Evolutionary conservation across 2,113 vertebrate genomes (phyloP).

Genomic region (Morone chrysops): DNA sequence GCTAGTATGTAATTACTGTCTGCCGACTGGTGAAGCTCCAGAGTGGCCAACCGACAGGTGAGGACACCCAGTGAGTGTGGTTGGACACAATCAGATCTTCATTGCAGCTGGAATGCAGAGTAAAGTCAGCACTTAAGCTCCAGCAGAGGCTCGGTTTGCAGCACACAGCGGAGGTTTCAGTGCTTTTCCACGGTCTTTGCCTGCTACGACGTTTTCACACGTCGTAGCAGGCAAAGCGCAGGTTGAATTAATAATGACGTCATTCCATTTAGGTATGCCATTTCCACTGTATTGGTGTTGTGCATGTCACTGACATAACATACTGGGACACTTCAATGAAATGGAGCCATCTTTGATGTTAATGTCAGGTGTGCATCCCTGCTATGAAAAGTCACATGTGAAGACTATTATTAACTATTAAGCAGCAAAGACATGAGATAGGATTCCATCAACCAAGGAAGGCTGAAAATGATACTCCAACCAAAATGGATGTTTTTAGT

Average conservation of each 20-base stretch:
- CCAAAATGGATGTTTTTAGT: neutral
- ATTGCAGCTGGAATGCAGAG: neutral
- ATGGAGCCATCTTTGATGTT: neutral
- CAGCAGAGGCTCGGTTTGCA: neutral
- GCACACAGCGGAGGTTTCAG: neutral
- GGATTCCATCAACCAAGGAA: too few species aligned
- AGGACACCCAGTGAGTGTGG: neutral
- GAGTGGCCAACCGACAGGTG: neutral
- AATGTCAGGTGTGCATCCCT: neutral
- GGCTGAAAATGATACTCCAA: neutral
- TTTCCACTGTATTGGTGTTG: neutral
- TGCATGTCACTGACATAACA: neutral
- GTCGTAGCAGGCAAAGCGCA: neutral
- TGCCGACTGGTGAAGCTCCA: conserved; percentile 40
- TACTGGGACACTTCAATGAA: neutral
- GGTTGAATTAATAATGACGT: neutral
- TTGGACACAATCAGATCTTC: neutral
- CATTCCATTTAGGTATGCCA: neutral
- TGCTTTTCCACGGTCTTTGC: neutral
- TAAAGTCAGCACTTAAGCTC: neutral
- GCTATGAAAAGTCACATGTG: neutral
- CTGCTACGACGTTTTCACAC: neutral
- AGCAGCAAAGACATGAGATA: neutral
- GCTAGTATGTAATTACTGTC: conserved; percentile 1
- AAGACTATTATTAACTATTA: neutral